Percentiles rank a stretch among this genome's conserved stretches.
Conservation (phyloP, 2,113 vertebrate species). For the Brienomyrus brachyistius region DNA sequence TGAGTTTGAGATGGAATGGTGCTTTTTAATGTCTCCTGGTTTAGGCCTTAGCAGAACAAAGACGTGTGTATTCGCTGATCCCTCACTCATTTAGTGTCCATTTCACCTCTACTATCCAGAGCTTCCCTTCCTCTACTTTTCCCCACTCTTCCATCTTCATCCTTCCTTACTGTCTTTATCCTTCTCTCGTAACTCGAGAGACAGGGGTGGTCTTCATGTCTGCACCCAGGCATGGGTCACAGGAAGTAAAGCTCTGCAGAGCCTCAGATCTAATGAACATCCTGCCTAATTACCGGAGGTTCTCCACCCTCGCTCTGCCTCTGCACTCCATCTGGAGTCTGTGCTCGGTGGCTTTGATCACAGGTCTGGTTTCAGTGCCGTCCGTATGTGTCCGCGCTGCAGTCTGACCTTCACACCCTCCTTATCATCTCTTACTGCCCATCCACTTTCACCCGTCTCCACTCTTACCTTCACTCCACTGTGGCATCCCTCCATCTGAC, state of each 20-base stretch:
- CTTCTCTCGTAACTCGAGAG: not conserved
- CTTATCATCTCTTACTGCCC: not conserved
- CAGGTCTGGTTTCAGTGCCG: not conserved
- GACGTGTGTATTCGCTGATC: slow-evolving; percentile 22
- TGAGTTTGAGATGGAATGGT: not conserved
- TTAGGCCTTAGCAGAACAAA: not conserved
- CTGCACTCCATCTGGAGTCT: slow-evolving; percentile 8
- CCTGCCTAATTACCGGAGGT: slow-evolving; percentile 6
- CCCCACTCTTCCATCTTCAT: slow-evolving; percentile 17
- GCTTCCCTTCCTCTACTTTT: not conserved
- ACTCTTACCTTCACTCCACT: not conserved
- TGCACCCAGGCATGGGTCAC: not conserved
- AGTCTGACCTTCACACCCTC: not conserved
- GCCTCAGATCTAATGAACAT: slow-evolving; percentile 9
- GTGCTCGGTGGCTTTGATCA: not conserved
- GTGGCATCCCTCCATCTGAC: not conserved
- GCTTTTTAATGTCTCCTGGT: not conserved
- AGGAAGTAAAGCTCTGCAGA: slow-evolving; percentile 3
- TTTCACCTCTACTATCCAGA: not conserved
- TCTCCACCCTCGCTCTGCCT: not conserved
- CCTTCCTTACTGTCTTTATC: slow-evolving; percentile 21
- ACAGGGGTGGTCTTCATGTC: not conserved
- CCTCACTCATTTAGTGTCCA: slow-evolving; percentile 9
- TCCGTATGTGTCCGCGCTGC: not conserved
- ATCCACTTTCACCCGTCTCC: not conserved